Base-by-base conservation (phyloP, 2,797 vertebrate genomes). In the Melanotaenia parkinsoni region DNA sequence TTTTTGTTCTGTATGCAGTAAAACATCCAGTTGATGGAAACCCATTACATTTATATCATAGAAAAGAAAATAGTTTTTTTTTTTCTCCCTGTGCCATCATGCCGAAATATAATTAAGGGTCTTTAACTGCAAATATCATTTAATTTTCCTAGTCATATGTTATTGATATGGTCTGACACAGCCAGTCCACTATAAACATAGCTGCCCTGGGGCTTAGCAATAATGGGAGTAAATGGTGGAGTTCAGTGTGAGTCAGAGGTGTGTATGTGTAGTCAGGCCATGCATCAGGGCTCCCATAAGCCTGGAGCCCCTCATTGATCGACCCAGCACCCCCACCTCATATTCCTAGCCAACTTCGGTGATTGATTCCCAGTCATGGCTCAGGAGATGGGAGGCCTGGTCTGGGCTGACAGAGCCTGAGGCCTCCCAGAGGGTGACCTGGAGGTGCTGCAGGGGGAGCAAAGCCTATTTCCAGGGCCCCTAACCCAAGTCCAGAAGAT, bases 301-400 rank as follows among this genome's bases (percentile, higher is more conserved):
- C 90, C 87, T 67, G 68, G 63, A 88, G 88, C 80, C 72, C 81
- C 86, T 76, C 88, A 90, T 86, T 91, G 91, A 92, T 93, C 72
- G 81, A 72, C 76, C 80, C 73, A 4, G 51, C 75, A 59, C 86
- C 79, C 76, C 83, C 83, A 74, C 86, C 84, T 79, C 84, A 76
- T 76, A 75, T 88, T 91, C 81, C 82, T 75, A 71, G 73, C 59
- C 87, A 85, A 77, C 82, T 75, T 74, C 13, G 3, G 82, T 91
- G 92, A 95, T 95, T 94, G 93, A 93, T 94, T 93, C 88, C 72
- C 89, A 93, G 90, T 90, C 91, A 89, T 82, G 68, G 83, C 85
- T 28, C 70, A 72, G 88, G 89, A 93, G 92, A 93, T 93, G 90
- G 89, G 86, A 90, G 88, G 88, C 78, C 78, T 80, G 80, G 84